Base-by-base conservation (phyloP, 2,888 invertebrate species). In the Enchytraeus crypticus region DNA sequence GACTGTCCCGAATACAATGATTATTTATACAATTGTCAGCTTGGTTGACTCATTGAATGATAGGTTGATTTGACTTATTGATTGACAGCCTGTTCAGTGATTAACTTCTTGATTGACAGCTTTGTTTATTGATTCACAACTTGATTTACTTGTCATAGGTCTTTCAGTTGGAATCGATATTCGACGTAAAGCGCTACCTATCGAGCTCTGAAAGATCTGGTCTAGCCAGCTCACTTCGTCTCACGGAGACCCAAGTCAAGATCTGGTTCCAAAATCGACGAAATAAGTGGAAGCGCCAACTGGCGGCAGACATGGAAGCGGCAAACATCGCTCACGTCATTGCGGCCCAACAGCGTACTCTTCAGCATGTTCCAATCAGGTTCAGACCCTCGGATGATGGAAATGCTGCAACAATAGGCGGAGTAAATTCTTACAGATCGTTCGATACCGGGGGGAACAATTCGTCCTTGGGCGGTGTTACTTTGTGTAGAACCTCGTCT, bases 221-320 rank as follows among this genome's bases (percentile, higher is more conserved):
- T 2, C 69, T 79, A 11, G 79, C 79, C 11, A 72, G 74, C 11
- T 73, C 77, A 1, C 67, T 79, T 43, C 75, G 74, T 60, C 71
- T 79, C 2, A 78, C 78, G 3, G 79, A 79, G 65, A 79, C 79
- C 14, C 79, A 79, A 67, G 78, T 79, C 30, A 79, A 79, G 70
- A 79, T 79, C 57, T 79, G 79, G 79, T 79, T 79, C 67, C 79
- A 68, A 66, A 79, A 79, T 66, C 71, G 79, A 21, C 66, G 79
- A 45, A 79, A 79, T 67, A 79, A 79, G 64, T 79, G 78, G 78
- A 79, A 79, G 65, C 71, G 79, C 11, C 79, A 79, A 62, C 68
- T 77, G 29, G 75, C 77, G 2, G 77, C 96, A 0, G 95, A 96
- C 11, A 26, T 58, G n/a, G 58, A 58, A 33, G 43, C 47, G 3